Evolutionary conservation across 2,888 invertebrate genomes (phyloP), one percentile per base, ranked within the genome.

Genomic region (Hydrotaea cyrtoneurina): DNA sequence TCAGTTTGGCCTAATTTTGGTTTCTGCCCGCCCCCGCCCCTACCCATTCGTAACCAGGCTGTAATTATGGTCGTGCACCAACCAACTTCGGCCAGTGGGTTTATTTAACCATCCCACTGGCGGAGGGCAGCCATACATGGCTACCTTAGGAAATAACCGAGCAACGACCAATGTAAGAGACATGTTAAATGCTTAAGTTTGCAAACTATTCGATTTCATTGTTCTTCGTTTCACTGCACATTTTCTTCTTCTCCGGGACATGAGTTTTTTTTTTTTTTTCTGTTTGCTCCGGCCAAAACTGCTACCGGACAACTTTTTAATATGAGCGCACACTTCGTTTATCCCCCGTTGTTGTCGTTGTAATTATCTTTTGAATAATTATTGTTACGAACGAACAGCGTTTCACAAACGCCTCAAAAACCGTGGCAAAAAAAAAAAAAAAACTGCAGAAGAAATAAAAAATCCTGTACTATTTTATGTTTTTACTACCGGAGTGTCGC

Each of bases 321-420:
- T 59, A 23, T 46, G 69, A 69, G 43, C 39, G 43, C 43, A 17
- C 13, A 17, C 3, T 53, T 53, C 13, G n/a, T 39, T 43, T 31
- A 43, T 15, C 53, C 75, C 66, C 39, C 19, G 43, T 86, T 88
- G 86, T 89, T 87, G 87, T 39, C 21, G 86, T 88, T 88, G 89
- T 90, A 90, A 90, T 90, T 90, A 90, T 90, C 90, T 90, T 89
- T 90, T 90, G 90, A 89, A 90, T 90, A 90, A 90, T 90, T 90
- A 89, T 88, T 89, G 89, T n/a, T 31, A 11, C 17, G 39, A 88
- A 86, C 83, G 39, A 57, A 36, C 36, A 87, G 21, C 2, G 21
- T 36, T 15, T 13, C 36, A 36, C 23, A 50, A 19, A 21, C 13
- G 57, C 21, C 23, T 55, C n/a, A 55, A 21, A 19, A 50, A 69